Evolutionary conservation across 2,113 vertebrate genomes (phyloP).

Genomic region (Orthonyx spaldingii): DNA sequence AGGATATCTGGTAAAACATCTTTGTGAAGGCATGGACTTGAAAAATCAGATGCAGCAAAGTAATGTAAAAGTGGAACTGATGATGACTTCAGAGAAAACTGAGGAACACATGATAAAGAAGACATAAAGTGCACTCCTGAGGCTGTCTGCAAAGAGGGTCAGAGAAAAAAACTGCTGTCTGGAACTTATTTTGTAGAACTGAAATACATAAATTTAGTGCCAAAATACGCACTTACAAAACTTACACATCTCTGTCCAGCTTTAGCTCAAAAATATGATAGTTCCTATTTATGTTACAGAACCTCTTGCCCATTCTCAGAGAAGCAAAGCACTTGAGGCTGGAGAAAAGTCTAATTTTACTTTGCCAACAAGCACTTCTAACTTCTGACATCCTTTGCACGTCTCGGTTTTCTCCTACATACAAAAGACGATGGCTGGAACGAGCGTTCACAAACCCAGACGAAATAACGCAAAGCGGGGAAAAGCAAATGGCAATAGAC

Average conservation of each 20-base stretch:
- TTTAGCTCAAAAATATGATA: slow-evolving; percentile 56
- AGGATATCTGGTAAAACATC: slow-evolving; percentile 3
- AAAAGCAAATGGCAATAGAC: background rate
- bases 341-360: slow-evolving; percentile 23
- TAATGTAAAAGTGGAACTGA: background rate
- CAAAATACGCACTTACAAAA: slow-evolving; percentile 53
- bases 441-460: background rate
- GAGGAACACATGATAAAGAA: background rate
- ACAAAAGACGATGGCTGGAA: background rate
- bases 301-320: background rate
- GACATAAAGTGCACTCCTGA: background rate
- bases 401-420: slow-evolving; percentile 2
- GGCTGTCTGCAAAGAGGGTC: slow-evolving; percentile 7
- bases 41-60: background rate
- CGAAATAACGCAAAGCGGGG: background rate
- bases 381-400: background rate
- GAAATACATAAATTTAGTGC: slow-evolving; percentile 55
- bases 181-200: background rate
- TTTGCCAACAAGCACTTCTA: background rate
- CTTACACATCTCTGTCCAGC: slow-evolving; percentile 60
- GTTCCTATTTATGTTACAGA: slow-evolving; percentile 51
- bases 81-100: slow-evolving; percentile 1
- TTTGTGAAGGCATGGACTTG: background rate
- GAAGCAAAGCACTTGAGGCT: background rate
- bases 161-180: slow-evolving; percentile 24